Evolutionary conservation across 2,888 invertebrate species (phyloP), one percentile per base, ranked within the genome.

Genomic region (Lacanobia wlatinum): DNA sequence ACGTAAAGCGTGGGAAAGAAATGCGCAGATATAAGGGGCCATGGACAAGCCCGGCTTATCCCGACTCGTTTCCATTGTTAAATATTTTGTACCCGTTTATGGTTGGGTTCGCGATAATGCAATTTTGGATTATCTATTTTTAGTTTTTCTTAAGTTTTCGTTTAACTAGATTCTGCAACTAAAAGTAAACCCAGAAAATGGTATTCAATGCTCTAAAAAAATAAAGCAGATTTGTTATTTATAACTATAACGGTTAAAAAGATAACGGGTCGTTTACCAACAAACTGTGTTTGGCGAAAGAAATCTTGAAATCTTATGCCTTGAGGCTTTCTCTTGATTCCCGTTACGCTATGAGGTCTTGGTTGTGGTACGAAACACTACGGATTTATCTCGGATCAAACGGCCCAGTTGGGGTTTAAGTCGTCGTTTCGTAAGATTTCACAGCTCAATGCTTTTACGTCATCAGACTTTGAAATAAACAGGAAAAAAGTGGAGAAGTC

Each of bases 301-400:
- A 84, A 76, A 78, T 77, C 65, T 79, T 79, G 70, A 62, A 71
- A 68, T 76, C 73, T 70, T 53, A 65, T 59, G 58, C 50, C 65
- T 70, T 64, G 71, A 70, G 77, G 82, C 83, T 86, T 85, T 85
- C 87, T 85, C 87, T 84, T 67, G 69, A 62, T 83, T 86, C 87
- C 85, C 85, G 85, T 85, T 85, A 85, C 79, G 62, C 75, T 78
- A 73, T 74, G 83, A 64, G 59, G 63, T 61, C 64, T 58, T 56
- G 18, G 66, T 70, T 61, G 63, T 56, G 34, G 66, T 70, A 63
- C 60, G 62, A 67, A 76, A 79, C 65, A 61, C 61, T 64, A 72
- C 76, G 55, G 78, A 76, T 76, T 85, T 78, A 84, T 85, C 83
- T 81, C 71, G n/a, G 70, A 79, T 81, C 79, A 83, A 73, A 73